Evolutionary conservation across 1,140 invertebrate species (phyloP), one percentile per base, ranked within the genome.

Genomic region (Drosophila pallidifrons): DNA sequence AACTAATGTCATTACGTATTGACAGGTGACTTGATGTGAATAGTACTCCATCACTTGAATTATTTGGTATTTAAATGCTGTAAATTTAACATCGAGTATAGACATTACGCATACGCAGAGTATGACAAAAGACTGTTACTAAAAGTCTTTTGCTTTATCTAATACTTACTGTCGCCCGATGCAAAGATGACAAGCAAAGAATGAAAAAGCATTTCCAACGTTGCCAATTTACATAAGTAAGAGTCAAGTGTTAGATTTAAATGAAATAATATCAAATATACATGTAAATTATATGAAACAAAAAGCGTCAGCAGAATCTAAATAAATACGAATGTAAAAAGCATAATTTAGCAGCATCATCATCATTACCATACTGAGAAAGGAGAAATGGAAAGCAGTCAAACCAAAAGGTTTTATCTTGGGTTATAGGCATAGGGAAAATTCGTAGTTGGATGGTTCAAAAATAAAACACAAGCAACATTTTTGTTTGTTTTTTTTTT

Each of bases 391-490:
- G 51, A 61, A 74, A 63, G 72, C 58, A 69, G 41, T 16, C 30
- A 54, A 54, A 43, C 25, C 66, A 52, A 25, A 25, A 25, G 66
- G 66, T 49, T 45, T 28, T 25, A 8, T 57, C 5, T 46, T 11
- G 38, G 20, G 7, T 51, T 32, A 3, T 41, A 1, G 59, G 38
- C 61, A 35, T 45, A 41, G 46, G 49, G 20, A 25, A 57, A n/a
- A n/a, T 72, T 57, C 35, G 52, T 68, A 38, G 25, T 35, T 25
- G 38, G 25, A 45, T 55, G 57, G 51, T 35, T 75, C n/a, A 11
- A 71, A 87, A 91, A 91, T 91, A 91, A 91, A 91, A 91, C 87
- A 91, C 87, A 91, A 81, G 73, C 77, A 45, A 81, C 63, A 78
- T 80, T 72, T 25, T 73, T 83, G 43, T 55, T 32, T 13, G 61